phyloP scores from a whole-genome alignment of 2,888 invertebrate species.

The Drepana falcataria region DNA sequence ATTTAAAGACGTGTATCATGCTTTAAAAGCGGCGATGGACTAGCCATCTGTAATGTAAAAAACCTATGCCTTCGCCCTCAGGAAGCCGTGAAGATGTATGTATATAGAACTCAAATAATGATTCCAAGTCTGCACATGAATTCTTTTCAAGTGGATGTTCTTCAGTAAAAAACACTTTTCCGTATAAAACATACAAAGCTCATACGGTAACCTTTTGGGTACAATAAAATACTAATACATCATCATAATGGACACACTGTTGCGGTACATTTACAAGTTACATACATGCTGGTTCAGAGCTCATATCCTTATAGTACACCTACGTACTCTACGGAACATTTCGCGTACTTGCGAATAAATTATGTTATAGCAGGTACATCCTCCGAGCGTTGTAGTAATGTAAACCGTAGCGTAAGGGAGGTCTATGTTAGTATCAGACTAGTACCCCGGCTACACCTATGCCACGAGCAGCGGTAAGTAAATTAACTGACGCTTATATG shows the following conservation, averaged over 20 bases:
- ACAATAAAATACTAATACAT: neutral
- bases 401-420: slow-evolving; percentile 7
- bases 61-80: too few species aligned
- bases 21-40: too few species aligned
- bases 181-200: too few species aligned
- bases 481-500: too few species aligned
- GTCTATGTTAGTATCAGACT: neutral
- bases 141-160: too few species aligned
- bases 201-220: neutral
- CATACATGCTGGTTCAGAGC: slow-evolving; percentile 8
- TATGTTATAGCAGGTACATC: slow-evolving; percentile 12
- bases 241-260: neutral
- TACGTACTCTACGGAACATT: slow-evolving; percentile 1
- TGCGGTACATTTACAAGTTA: slow-evolving; percentile 2
- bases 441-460: neutral
- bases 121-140: too few species aligned
- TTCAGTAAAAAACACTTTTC: too few species aligned
- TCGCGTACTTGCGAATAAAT: slow-evolving; percentile 20
- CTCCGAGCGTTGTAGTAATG: slow-evolving; percentile 10
- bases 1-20: too few species aligned
- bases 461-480: neutral
- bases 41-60: too few species aligned
- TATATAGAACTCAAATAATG: too few species aligned
- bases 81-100: too few species aligned
- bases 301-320: neutral